phyloP scores from a whole-genome alignment of 2,888 invertebrate species.

The Erannis defoliaria region DNA sequence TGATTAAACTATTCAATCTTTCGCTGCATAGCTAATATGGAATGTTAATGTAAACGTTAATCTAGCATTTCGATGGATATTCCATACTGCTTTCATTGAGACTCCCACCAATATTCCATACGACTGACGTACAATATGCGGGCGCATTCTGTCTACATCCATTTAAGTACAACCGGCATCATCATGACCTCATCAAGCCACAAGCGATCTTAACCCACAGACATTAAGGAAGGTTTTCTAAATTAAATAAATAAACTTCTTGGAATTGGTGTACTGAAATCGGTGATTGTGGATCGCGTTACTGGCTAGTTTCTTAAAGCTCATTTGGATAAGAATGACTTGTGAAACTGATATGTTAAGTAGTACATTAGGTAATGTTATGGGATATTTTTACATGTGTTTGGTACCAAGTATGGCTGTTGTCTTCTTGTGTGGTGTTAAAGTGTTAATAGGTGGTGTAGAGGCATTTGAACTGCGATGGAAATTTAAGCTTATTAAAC shows the following conservation, averaged over 20 bases:
- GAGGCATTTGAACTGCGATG: not conserved
- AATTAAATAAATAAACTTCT: not conserved
- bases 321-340: conserved; percentile 47
- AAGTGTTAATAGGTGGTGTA: conserved; percentile 6
- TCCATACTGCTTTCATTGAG: conserved; percentile 5
- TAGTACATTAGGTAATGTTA: conserved; percentile 42
- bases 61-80: conserved; percentile 11
- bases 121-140: conserved; percentile 66
- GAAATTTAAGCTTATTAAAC: not conserved
- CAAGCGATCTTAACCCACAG: not conserved
- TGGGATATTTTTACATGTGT: conserved; percentile 36
- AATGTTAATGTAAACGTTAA: not conserved
- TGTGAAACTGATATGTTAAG: conserved; percentile 46
- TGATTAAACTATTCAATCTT: too few relatives aligned
- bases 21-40: too few relatives aligned
- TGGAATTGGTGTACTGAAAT: conserved; percentile 30
- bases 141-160: conserved; percentile 65
- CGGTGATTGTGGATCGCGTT: conserved; percentile 43
- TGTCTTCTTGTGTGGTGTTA: conserved; percentile 30
- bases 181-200: conserved; percentile 6
- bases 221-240: not conserved
- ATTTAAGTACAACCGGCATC: conserved; percentile 21
- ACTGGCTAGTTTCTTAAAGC: conserved; percentile 41
- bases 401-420: conserved; percentile 14
- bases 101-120: conserved; percentile 40